Evolutionary conservation across 2,797 vertebrate species (phyloP).

Genomic region (Ctenopoma multispine): DNA sequence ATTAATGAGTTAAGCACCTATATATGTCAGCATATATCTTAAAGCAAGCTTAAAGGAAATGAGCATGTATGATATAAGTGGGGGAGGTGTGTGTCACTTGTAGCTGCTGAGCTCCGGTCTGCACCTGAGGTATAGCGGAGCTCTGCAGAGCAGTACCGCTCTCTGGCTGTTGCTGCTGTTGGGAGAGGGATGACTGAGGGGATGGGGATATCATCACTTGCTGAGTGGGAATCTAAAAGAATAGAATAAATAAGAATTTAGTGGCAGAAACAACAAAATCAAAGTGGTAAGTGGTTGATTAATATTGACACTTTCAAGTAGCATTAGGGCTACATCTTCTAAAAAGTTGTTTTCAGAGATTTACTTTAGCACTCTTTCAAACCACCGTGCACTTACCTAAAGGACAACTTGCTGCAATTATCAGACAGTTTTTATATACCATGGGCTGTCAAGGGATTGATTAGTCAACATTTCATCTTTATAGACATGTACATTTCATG

Average conservation of each 20-base stretch:
- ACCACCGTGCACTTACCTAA: conserved; percentile 55
- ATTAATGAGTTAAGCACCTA: not conserved
- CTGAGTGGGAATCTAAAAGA: conserved; percentile 64
- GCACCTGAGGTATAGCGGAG: conserved; percentile 60
- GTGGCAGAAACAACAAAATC: conserved; percentile 15
- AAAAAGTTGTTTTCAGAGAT: conserved; percentile 33
- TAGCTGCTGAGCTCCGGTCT: conserved; percentile 83
- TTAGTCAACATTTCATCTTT: not conserved
- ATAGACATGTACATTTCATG: not conserved
- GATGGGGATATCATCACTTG: conserved; percentile 67
- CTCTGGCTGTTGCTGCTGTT: conserved; percentile 71
- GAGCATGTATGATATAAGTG: not conserved
- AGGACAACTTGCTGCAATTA: conserved; percentile 24
- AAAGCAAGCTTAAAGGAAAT: not conserved
- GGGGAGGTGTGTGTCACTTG: conserved; percentile 83
- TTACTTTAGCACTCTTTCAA: conserved; percentile 21
- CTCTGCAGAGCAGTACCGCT: conserved; percentile 58
- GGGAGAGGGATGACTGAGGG: conserved; percentile 66
- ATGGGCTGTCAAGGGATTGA: not conserved
- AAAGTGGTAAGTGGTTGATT: not conserved
- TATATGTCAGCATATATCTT: not conserved
- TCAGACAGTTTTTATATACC: conserved; percentile 7
- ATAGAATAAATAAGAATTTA: conserved; percentile 5
- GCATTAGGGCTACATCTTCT: conserved; percentile 13
- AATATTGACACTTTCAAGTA: not conserved